Evolutionary conservation across 2,113 vertebrate genomes (phyloP).

Genomic region (Clupea harengus): DNA sequence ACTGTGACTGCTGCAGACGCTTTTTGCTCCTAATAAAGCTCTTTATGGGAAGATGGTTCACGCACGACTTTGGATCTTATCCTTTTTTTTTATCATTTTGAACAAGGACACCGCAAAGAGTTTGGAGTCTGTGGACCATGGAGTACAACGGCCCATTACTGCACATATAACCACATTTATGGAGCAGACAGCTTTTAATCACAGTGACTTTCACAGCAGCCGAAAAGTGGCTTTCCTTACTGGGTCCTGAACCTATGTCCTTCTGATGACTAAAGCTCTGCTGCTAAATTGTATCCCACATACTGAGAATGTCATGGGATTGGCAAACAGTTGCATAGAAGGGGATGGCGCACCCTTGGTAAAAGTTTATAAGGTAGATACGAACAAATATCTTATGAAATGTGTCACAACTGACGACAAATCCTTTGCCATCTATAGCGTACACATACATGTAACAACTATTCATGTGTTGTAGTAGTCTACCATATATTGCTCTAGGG

Average conservation of each 20-base stretch:
- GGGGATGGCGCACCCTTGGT: not conserved
- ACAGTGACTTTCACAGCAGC: not conserved
- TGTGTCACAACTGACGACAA: no score
- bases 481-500: not conserved
- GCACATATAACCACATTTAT: conserved; percentile 11
- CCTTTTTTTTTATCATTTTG: not conserved
- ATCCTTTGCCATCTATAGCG: not conserved
- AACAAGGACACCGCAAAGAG: not conserved
- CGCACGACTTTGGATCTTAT: conserved; percentile 8
- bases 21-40: not conserved
- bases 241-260: not conserved
- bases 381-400: no score
- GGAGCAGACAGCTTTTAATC: not conserved
- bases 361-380: no score
- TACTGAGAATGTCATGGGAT: not conserved
- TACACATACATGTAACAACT: not conserved
- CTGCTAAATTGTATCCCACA: no score
- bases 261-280: not conserved
- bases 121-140: not conserved
- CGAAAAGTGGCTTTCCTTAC: not conserved
- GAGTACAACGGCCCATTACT: not conserved
- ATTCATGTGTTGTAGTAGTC: no score
- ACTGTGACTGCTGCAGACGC: not conserved
- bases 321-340: not conserved
- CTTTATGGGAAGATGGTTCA: not conserved